Evolutionary conservation across 2,888 invertebrate genomes (phyloP), one percentile per base, ranked within the genome.

Genomic region (Trichacis sp.): DNA sequence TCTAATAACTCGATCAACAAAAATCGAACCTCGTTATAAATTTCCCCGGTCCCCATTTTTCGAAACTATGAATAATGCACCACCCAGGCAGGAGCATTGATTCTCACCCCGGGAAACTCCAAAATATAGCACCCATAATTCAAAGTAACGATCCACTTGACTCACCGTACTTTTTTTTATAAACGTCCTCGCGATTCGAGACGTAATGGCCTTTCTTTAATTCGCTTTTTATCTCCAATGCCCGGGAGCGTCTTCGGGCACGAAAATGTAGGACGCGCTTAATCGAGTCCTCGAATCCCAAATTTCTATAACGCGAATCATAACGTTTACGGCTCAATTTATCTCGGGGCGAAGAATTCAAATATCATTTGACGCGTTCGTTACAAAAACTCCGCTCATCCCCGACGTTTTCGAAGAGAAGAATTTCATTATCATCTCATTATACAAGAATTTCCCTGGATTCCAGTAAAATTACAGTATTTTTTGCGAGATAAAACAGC

Each of bases 111-210:
- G 66, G 72, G 71, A 72, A 77, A 75, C 78, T 72, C 73, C 74
- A 72, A 81, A 78, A 81, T 82, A 82, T 82, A 78, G 80, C 77
- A 72, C 76, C 72, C 77, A 81, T 83, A 81, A 82, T 80, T 82
- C 81, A 82, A 80, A 78, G 77, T 81, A 82, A 83, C 76, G 81
- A 81, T 75, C 68, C 72, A 63, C 15, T 15, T 2, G 15, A 40
- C 11, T 33, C 2, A 53, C 50, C 59, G 51, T 29, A 47, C 4
- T 50, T 50, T 69, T 59, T 24, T 58, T 24, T 29, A 42, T 51
- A 24, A 59, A 47, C 47, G 24, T 15, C 55, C 50, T 55, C 47
- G 53, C 53, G 51, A 56, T 62, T 62, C 56, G 58, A 33, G 58
- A 58, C 56, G 59, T 61, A 72, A 65, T 65, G 64, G 60, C 42